A percentile compares a stretch with the other conserved stretches of the same genome.
Conservation (phyloP, 2,113 vertebrate species). For the Aplodontia rufa region DNA sequence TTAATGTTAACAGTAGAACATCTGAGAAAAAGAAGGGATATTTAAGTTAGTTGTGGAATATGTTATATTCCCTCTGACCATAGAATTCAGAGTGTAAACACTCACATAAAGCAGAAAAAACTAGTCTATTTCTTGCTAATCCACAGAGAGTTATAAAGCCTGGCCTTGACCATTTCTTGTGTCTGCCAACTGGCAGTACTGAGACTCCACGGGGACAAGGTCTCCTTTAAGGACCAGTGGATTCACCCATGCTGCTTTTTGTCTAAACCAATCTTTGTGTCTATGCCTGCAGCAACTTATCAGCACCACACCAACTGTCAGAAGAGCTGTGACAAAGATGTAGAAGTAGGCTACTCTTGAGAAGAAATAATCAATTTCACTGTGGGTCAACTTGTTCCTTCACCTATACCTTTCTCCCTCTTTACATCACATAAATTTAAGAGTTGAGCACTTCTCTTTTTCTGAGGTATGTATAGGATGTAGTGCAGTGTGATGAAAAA, state of each 20-base stretch:
- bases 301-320: slow-evolving; percentile 42
- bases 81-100: not conserved
- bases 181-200: not conserved
- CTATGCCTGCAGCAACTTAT: slow-evolving; percentile 26
- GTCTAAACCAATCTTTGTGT: slow-evolving; percentile 32
- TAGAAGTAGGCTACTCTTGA: slow-evolving; percentile 34
- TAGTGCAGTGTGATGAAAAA: not conserved
- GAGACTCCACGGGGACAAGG: not conserved
- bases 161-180: not conserved
- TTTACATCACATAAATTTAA: slow-evolving; percentile 14
- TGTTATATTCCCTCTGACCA: not conserved
- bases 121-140: not conserved
- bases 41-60: not conserved
- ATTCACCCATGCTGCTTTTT: slow-evolving; percentile 35
- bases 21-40: not conserved
- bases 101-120: not conserved
- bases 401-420: not conserved
- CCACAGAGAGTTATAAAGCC: not conserved
- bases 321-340: slow-evolving; percentile 14
- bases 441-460: not conserved
- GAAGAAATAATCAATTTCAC: slow-evolving; percentile 10
- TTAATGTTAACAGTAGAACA: not conserved
- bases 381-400: not conserved
- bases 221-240: slow-evolving; percentile 24
- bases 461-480: not conserved